Base-by-base conservation (phyloP, 1,140 invertebrate genomes). In the Drosophila varians region DNA sequence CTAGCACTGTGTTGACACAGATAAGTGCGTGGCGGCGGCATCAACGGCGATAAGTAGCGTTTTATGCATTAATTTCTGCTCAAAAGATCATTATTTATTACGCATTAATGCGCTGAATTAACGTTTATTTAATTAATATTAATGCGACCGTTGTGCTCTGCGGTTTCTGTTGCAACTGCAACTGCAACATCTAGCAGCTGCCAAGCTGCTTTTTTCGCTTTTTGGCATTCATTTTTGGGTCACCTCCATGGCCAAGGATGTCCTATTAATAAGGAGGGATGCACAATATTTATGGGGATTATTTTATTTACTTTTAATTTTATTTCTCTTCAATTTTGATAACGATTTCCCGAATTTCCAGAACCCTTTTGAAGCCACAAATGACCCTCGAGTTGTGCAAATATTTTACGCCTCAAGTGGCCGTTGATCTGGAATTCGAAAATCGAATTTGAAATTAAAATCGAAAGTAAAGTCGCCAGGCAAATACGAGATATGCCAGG, bases 91-190 rank as follows among this genome's bases (percentile, higher is more conserved):
- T 88, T 87, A 87, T 87, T 87, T 88, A 87, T 87, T 77, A 82
- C 83, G 77, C 77, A 87, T 82, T 88, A 87, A 87, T 82, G 77
- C 83, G 83, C 77, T 88, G 82, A 87, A 88, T 88, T 88, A 87
- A 87, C 83, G 77, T 88, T 88, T 88, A 88, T 89, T 86, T 89
- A 89, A 89, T 89, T 89, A 89, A 89, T 89, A 89, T 89, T 89
- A 89, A 89, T 89, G 86, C 80, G 78, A 72, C 34, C 18, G 64
- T 47, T 56, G 75, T 48, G 75, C 53, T 58, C 31, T 48, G 45
- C 19, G n/a, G 26, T 65, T 66, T 53, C 38, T 55, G 45, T 48
- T 38, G 52, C 40, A 40, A 47, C 21, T 70, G 66, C 25, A 28
- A 26, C 46, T 26, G 46, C 1, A 6, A 18, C 42, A 38, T 38